Evolutionary conservation across 2,113 vertebrate species (phyloP).

Genomic region (Eubucco bourcierii): DNA sequence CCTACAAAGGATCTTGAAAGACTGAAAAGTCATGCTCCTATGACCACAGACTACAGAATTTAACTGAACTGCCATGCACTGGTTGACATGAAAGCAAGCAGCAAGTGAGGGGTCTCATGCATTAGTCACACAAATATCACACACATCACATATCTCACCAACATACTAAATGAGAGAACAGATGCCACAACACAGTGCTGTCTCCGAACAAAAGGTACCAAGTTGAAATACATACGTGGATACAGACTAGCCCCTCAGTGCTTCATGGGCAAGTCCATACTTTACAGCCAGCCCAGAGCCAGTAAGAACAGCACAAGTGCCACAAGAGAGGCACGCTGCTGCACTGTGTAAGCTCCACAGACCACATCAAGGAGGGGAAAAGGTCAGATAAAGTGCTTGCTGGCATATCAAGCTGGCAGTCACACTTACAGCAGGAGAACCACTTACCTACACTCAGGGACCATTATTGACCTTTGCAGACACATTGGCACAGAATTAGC

Average conservation of each 20-base stretch:
- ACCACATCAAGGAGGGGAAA: neutral
- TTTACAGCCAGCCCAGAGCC: neutral
- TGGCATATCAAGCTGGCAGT: neutral
- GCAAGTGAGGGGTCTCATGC: neutral
- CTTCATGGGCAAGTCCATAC: neutral
- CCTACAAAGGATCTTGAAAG: neutral
- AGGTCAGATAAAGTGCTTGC: neutral
- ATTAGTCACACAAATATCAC: neutral
- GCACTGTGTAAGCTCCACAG: rapidly evolving
- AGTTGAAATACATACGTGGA: rapidly evolving
- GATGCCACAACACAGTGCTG: neutral
- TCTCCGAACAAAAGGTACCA: neutral
- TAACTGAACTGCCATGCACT: neutral
- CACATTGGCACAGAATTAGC: neutral
- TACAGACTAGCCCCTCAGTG: neutral
- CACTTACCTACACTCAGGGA: neutral
- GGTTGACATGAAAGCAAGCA: neutral
- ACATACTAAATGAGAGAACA: neutral
- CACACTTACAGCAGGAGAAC: neutral
- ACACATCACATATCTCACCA: neutral
- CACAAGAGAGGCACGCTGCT: neutral
- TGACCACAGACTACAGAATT: neutral
- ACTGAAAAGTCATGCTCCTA: neutral
- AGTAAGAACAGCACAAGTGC: neutral
- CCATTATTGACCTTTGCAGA: neutral